Base-by-base conservation (phyloP, 2,888 invertebrate genomes). In the Therioaphis trifolii region DNA sequence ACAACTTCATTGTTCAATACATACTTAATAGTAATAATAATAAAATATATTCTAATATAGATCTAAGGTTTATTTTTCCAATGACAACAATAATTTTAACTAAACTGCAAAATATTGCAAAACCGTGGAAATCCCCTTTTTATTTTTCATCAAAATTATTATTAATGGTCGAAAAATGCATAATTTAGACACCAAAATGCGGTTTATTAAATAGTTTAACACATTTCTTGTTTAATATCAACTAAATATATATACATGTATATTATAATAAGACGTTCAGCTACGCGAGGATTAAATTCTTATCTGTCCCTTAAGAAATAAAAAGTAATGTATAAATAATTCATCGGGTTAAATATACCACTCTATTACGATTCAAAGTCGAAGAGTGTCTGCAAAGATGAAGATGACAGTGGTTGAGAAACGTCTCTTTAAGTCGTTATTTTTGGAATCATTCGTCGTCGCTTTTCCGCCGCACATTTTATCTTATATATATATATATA, bases 401-500 rank as follows among this genome's bases (percentile, higher is more conserved):
- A n/a, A n/a, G 29, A 76, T 63, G 49, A 49, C 29, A n/a, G 1
- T 9, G 18, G 46, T 35, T 29, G 66, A 49, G 21, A 77, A 68
- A 68, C 78, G 27, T 68, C 68, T 68, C 68, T 74, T 63, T 24
- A 21, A 43, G 58, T 58, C 49, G 71, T 82, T 82, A 82, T 82
- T 82, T 82, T 82, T 82, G 80, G 80, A 72, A 72, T 61, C 21
- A 21, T 27, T 3, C 43, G 63, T 78, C 78, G 52, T 78, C 78
- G 52, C 61, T 82, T 61, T 61, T n/a, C 49, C 61, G 61, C 24
- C 63, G 24, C 35, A 72, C 61, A 63, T 82, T 71, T 72, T 68
- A 49, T 77, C 52, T 24, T 27, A 63, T 58, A 61, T 35, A 14
- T 18, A 63, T 61, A 61, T 46, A n/a, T n/a, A n/a, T n/a, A n/a